These are phyloP conservation scores for Perca schrenkii DNA, from an alignment of 2,113 vertebrate genomes.

Conservation along the genomic window DNA sequence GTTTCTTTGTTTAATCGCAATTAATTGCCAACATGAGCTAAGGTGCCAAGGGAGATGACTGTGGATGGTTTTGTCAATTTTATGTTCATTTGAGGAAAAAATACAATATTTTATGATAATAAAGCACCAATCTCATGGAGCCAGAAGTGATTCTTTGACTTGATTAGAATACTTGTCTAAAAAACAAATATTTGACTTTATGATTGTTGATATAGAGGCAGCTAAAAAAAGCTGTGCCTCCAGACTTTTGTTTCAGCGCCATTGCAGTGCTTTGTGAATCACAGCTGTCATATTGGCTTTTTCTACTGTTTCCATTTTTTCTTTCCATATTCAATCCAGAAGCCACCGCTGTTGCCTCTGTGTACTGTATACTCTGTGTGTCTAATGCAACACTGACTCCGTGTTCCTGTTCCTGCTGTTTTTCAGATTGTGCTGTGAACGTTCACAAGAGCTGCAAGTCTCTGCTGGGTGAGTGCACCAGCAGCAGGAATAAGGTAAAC, in stretches of 20 bases:
- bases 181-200: constrained; percentile 15
- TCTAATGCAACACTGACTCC: constrained; percentile 32
- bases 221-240: neutral
- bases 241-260: constrained; percentile 9
- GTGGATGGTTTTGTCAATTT: too few species aligned
- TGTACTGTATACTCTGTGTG: neutral
- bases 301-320: constrained; percentile 1
- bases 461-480: constrained; percentile 90
- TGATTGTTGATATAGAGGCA: neutral
- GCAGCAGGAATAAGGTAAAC: constrained; percentile 88
- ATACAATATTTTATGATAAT: too few species aligned
- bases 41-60: too few species aligned
- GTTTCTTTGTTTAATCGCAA: too few species aligned
- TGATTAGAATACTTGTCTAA: neutral
- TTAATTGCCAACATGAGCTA: too few species aligned
- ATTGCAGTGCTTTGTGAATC: constrained; percentile 4
- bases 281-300: neutral
- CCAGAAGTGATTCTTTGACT: neutral
- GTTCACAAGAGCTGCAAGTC: constrained; percentile 93
- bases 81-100: too few species aligned
- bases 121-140: neutral
- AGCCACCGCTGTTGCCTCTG: neutral
- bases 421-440: constrained; percentile 91
- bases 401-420: constrained; percentile 51
- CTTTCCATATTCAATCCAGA: neutral